Evolutionary conservation across 2,888 invertebrate genomes (phyloP).

Genomic region (Unio pictorum): DNA sequence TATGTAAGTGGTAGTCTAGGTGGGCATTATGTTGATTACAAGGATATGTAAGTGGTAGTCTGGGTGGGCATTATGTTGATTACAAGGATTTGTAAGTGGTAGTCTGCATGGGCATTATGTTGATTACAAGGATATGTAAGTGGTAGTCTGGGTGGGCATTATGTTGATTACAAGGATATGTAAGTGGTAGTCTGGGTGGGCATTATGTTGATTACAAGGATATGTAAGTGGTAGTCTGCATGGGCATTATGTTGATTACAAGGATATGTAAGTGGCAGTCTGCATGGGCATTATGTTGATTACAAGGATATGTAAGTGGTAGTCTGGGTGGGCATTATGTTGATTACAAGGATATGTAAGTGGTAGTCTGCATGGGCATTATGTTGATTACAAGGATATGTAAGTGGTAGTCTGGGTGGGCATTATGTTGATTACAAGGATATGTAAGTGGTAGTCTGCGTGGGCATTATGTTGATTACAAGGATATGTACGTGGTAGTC

Average conservation of each 20-base stretch:
- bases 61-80: slow-evolving; percentile 40
- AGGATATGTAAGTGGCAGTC: slow-evolving; percentile 54
- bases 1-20: slow-evolving; percentile 42
- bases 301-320: slow-evolving; percentile 62
- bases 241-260: slow-evolving; percentile 53
- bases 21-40: slow-evolving; percentile 53
- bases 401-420: slow-evolving; percentile 28
- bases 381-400: slow-evolving; percentile 64
- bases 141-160: slow-evolving; percentile 3
- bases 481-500: slow-evolving; percentile 54
- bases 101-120: slow-evolving; percentile 16
- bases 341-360: slow-evolving; percentile 65
- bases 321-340: slow-evolving; percentile 17
- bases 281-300: slow-evolving; percentile 39
- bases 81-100: slow-evolving; percentile 62
- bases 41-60: slow-evolving; percentile 54
- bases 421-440: slow-evolving; percentile 60
- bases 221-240: slow-evolving; percentile 43
- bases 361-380: slow-evolving; percentile 2
- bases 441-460: slow-evolving; percentile 43
- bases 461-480: slow-evolving; percentile 53
- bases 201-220: slow-evolving; percentile 60
- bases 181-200: slow-evolving; percentile 30
- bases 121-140: slow-evolving; percentile 65
- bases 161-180: slow-evolving; percentile 64